These are phyloP conservation scores for Mastigias papua DNA, from an alignment of 30 jellyfish, hydroid and myxozoan genomes.

Conservation along the genomic window DNA sequence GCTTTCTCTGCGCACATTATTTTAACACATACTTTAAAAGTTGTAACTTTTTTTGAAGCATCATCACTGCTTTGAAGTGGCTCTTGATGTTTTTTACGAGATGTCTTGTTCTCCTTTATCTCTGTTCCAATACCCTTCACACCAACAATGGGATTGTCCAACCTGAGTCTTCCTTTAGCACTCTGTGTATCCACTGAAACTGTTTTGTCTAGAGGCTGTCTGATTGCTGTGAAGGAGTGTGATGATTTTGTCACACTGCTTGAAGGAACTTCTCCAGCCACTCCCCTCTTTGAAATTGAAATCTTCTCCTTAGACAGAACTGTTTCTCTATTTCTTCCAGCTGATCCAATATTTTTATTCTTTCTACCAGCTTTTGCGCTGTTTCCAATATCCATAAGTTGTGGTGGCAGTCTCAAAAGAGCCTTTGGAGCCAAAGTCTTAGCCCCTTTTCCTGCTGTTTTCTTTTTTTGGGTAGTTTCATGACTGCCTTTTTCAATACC, in stretches of 20 bases:
- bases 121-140: constrained; percentile 7
- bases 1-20: constrained; percentile 49
- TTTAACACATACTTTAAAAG: constrained; percentile 38
- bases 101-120: not conserved
- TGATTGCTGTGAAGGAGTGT: no score
- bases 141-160: not conserved
- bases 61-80: not conserved
- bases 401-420: constrained; percentile 7
- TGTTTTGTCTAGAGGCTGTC: no score
- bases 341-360: not conserved
- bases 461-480: not conserved
- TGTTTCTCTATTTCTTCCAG: not conserved
- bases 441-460: not conserved
- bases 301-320: not conserved
- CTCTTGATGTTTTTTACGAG: not conserved
- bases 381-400: not conserved
- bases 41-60: constrained; percentile 1
- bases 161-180: not conserved
- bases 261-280: not conserved
- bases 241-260: not conserved
- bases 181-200: not conserved
- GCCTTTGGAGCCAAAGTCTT: no score
- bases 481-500: not conserved
- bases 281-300: not conserved
- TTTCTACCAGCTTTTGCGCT: not conserved